Conservation (phyloP, 1,140 invertebrate genomes). For the Coboldia fuscipes region DNA sequence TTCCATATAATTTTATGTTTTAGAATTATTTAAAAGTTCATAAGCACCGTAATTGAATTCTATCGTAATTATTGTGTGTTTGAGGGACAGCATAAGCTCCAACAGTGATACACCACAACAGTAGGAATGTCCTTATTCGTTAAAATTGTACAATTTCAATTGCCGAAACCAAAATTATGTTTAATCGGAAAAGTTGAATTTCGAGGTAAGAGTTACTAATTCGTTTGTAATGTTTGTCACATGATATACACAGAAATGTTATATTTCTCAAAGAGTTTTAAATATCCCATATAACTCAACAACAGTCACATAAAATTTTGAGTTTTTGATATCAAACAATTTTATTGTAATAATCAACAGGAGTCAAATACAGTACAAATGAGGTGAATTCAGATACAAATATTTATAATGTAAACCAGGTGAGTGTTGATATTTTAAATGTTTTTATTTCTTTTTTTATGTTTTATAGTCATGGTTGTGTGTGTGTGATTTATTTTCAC, state of each 20-base stretch:
- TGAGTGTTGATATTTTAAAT: too few relatives aligned
- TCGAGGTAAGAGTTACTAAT: slow-evolving; percentile 29
- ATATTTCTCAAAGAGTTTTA: neutral
- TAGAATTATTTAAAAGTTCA: too few relatives aligned
- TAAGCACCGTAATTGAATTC: too few relatives aligned
- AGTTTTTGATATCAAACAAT: slow-evolving; percentile 2
- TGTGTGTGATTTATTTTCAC: neutral
- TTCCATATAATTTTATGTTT: too few relatives aligned
- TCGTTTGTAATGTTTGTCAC: slow-evolving; percentile 2
- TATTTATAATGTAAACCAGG: slow-evolving; percentile 30
- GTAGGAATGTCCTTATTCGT: slow-evolving; percentile 41
- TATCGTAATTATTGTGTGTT: too few relatives aligned
- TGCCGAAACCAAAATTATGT: slow-evolving; percentile 36
- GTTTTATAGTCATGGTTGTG: slow-evolving; percentile 3
- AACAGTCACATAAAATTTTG: neutral
- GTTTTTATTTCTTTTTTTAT: too few relatives aligned
- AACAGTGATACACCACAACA: too few relatives aligned
- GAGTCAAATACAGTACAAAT: slow-evolving; percentile 27
- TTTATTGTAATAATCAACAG: slow-evolving; percentile 15
- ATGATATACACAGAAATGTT: neutral
- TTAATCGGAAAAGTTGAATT: slow-evolving; percentile 38
- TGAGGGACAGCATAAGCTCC: too few relatives aligned
- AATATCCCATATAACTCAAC: neutral
- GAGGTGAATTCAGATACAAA: slow-evolving; percentile 25
- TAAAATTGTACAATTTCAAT: slow-evolving; percentile 35